phyloP scores from a whole-genome alignment of 2,797 vertebrate species.

The Onychomys leucogaster region DNA sequence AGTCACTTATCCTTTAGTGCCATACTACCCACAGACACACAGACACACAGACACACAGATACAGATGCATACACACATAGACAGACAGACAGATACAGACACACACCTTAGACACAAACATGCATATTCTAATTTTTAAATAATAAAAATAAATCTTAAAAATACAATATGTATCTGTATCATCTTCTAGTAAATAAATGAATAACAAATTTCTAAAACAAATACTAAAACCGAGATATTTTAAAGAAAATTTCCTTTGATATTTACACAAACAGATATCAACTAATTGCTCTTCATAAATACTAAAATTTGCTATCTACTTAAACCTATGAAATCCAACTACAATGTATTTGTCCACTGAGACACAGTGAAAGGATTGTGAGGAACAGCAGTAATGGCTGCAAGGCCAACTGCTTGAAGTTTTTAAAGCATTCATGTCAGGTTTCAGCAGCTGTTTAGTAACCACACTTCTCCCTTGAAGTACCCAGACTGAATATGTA shows the following conservation, averaged over 20 bases:
- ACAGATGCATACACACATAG: too few species aligned
- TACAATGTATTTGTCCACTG: conserved; percentile 76
- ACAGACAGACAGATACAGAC: too few species aligned
- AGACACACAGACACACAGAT: background rate
- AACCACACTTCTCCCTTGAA: conserved; percentile 13
- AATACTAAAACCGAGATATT: conserved; percentile 74
- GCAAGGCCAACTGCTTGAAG: conserved; percentile 72
- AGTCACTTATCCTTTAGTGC: background rate
- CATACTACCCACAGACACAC: background rate
- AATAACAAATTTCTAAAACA: conserved; percentile 75
- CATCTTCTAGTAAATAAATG: conserved; percentile 60
- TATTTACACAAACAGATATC: conserved; percentile 77
- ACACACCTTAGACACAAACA: too few species aligned
- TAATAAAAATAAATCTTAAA: background rate
- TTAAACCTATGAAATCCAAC: conserved; percentile 78
- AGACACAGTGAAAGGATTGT: conserved; percentile 69
- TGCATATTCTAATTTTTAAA: background rate
- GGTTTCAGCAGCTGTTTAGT: conserved; percentile 73
- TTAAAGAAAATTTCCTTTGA: conserved; percentile 79
- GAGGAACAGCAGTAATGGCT: conserved; percentile 76
- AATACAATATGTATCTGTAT: background rate
- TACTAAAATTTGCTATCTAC: conserved; percentile 69
- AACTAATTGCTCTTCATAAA: conserved; percentile 75
- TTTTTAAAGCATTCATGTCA: conserved; percentile 74
- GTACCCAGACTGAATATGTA: conserved; percentile 69